A percentile compares a stretch with the other conserved stretches of the same genome.
phyloP scores from a whole-genome alignment of 2,888 invertebrate genomes.

The Bugula neritina region DNA sequence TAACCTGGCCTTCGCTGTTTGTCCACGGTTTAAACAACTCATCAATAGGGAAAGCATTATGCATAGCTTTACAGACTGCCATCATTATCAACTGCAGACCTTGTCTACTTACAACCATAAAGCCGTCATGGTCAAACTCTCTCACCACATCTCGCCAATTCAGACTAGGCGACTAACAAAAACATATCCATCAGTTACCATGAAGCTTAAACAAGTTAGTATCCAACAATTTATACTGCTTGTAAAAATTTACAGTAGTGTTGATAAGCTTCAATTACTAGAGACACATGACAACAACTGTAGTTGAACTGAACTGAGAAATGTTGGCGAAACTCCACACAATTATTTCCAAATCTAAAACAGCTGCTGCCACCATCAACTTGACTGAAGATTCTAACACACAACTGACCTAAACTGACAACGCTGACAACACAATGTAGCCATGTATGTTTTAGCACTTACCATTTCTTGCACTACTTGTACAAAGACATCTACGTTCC shows the following conservation, averaged over 20 bases:
- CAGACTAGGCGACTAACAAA: conserved; percentile 54
- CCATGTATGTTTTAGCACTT: conserved; percentile 43
- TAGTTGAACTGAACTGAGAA: too few relatives aligned
- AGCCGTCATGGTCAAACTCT: conserved; percentile 85
- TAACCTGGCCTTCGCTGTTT: conserved; percentile 75
- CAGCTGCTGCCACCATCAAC: too few relatives aligned
- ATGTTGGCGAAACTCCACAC: too few relatives aligned
- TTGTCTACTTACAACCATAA: conserved; percentile 63
- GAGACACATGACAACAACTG: too few relatives aligned
- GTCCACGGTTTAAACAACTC: conserved; percentile 77
- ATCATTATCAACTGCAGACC: conserved; percentile 76
- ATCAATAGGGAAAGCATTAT: conserved; percentile 66
- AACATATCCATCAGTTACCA: neutral
- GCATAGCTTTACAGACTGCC: conserved; percentile 68
- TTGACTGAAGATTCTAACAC: too few relatives aligned
- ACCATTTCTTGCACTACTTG: conserved; percentile 83
- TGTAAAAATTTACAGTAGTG: too few relatives aligned
- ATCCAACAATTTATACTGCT: too few relatives aligned
- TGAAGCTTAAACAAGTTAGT: too few relatives aligned
- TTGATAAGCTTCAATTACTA: too few relatives aligned
- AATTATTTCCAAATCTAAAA: too few relatives aligned
- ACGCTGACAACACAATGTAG: too few relatives aligned
- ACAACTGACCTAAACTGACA: too few relatives aligned
- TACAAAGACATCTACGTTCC: conserved; percentile 91
- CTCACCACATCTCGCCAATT: conserved; percentile 88